These are phyloP conservation scores for Chascanopsetta lugubris DNA, from an alignment of 2,113 vertebrate species.

Conservation along the genomic window DNA sequence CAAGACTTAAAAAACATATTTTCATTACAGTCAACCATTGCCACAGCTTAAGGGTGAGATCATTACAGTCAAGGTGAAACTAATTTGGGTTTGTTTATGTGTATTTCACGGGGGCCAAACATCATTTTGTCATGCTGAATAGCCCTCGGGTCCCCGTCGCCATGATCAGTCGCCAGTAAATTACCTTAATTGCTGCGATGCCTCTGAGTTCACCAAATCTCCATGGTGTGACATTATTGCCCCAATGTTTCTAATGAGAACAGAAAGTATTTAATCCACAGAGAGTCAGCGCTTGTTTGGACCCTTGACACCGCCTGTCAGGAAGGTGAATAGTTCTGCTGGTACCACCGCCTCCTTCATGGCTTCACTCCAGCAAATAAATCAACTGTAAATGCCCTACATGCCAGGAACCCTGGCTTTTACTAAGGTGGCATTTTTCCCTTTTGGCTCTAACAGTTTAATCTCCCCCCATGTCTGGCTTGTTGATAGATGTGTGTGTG, in stretches of 20 bases:
- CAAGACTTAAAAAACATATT: conserved; percentile 25
- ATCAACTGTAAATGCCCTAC: conserved; percentile 64
- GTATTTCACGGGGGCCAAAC: conserved; percentile 27
- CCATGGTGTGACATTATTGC: conserved; percentile 41
- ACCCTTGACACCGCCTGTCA: conserved; percentile 40
- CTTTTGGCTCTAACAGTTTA: conserved; percentile 61
- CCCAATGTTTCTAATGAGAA: conserved; percentile 44
- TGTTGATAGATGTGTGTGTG: conserved; percentile 43
- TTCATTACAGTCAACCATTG: conserved; percentile 38
- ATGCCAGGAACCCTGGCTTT: conserved; percentile 61
- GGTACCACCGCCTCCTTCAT: conserved; percentile 21
- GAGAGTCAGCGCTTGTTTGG: conserved; percentile 12
- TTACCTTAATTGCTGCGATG: conserved; percentile 38
- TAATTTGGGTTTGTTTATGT: conserved; percentile 13
- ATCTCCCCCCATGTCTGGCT: conserved; percentile 56
- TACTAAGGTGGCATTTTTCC: conserved; percentile 66
- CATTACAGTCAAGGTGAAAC: conserved; percentile 27
- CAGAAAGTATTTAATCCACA: conserved; percentile 32
- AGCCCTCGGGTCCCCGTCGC: conserved; percentile 12
- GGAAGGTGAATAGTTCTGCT: conserved; percentile 54
- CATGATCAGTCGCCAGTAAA: conserved; percentile 44
- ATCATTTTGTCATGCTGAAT: conserved; percentile 35
- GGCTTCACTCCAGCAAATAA: conserved; percentile 63
- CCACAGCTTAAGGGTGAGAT: conserved; percentile 8
- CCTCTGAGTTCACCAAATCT: conserved; percentile 33